Conservation (phyloP, 1,140 invertebrate genomes). For the Papilio machaon region DNA sequence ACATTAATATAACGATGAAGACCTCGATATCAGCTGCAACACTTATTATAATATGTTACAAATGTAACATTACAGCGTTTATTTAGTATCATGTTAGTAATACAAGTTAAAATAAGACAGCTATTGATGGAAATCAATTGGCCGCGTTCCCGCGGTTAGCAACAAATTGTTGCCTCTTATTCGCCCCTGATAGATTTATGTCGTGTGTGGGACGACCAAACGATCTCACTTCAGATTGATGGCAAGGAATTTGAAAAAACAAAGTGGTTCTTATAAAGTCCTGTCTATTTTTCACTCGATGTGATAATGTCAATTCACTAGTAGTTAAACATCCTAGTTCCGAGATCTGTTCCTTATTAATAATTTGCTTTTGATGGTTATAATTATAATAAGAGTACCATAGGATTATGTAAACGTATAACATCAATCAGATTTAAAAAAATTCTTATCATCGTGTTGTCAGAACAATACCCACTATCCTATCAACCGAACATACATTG, state of each 20-base stretch:
- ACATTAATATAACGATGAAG: neutral
- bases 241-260: constrained; percentile 25
- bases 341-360: neutral
- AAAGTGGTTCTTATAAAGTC: constrained; percentile 4
- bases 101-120: constrained; percentile 53
- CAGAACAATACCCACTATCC: neutral
- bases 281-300: neutral
- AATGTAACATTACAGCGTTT: constrained; percentile 53
- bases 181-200: constrained; percentile 65
- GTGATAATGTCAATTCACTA: neutral
- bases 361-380: no score
- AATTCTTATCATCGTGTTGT: neutral
- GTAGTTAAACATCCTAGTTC: neutral
- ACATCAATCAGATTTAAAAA: no score
- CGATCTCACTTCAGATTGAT: constrained; percentile 60
- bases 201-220: constrained; percentile 52
- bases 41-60: constrained; percentile 45
- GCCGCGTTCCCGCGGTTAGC: constrained; percentile 54
- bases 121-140: constrained; percentile 64
- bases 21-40: constrained; percentile 1
- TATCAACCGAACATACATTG: neutral
- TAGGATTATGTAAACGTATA: no score
- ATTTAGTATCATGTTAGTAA: constrained; percentile 51
- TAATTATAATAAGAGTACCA: no score
- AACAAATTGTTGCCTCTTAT: constrained; percentile 62